Base-by-base conservation (phyloP, 2,888 invertebrate genomes). In the Imbricaverruca yamaguchii region DNA sequence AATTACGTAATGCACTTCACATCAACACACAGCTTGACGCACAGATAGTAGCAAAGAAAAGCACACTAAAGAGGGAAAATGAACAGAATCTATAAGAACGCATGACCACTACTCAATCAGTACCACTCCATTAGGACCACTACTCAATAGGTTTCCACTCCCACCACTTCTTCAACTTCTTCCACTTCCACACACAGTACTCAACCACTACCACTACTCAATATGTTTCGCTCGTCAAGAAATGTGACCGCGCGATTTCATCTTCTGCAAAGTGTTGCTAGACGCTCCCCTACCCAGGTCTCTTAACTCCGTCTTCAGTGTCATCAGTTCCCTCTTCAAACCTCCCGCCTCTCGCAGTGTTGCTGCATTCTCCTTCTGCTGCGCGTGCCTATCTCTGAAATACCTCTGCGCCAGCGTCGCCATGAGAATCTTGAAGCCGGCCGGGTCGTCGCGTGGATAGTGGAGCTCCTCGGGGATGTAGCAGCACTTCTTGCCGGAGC, bases 341-440 rank as follows among this genome's bases (percentile, higher is more conserved):
- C 74, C 74, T 10, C 39, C 53, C 0, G 74, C 13, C 74, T 74
- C 74, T 10, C 74, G 6, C 18, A 74, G 74, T 12, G 74, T 53
- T 8, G 74, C 74, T 11, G 74, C 74, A 13, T 90, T 65, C 89
- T 9, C 74, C 18, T 39, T 53, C 74, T 74, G 53, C 21, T 10
- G 4, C 6, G 74, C 53, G 7, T 18, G 74, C 15, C 53, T n/a
- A 8, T 53, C 88, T 74, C 90, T 88, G 84, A 91, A 91, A 86
- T 91, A 91, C 82, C 91, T 87, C 85, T 91, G 91, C 25, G 91
- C 89, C 55, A 91, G 86, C 81, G 89, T 89, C 0, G 90, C 88
- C 89, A 91, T 91, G 55, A 91, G 85, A 18, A 90, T 87, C 0
- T 90, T 89, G 84, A 90, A 91, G 83, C 90, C 89, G 69, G 87